phyloP scores from a whole-genome alignment of 2,113 vertebrate species.

The Pipra filicauda region DNA sequence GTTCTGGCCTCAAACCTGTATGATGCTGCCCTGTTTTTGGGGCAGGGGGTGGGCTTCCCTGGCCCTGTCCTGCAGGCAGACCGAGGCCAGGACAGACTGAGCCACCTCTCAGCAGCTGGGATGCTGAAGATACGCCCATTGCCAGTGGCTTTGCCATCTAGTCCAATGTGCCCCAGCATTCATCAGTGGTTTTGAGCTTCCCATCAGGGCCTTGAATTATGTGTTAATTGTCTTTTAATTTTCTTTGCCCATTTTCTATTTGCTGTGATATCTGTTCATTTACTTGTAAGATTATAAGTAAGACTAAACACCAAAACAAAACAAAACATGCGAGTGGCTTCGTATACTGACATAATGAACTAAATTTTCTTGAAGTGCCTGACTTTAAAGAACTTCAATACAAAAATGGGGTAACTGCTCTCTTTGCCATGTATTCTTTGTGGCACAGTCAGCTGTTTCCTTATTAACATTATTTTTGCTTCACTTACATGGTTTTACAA shows the following conservation, averaged over 20 bases:
- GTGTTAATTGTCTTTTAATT: not conserved
- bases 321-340: not conserved
- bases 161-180: not conserved
- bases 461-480: not conserved
- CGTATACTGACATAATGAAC: not conserved
- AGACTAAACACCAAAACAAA: not conserved
- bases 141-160: not conserved
- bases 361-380: not conserved
- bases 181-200: not conserved
- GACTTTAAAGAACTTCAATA: not conserved
- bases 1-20: not conserved
- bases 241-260: not conserved
- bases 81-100: accelerated
- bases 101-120: too few species aligned
- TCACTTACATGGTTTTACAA: not conserved
- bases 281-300: not conserved
- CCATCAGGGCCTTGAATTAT: not conserved
- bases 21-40: not conserved
- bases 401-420: not conserved
- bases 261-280: not conserved
- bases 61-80: not conserved
- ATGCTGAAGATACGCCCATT: not conserved
- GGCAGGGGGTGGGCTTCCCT: not conserved
- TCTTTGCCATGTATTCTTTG: not conserved
- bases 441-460: not conserved